These are phyloP conservation scores for Ceratosolen solmsi DNA, from an alignment of 1,140 invertebrate species.

Conservation along the genomic window DNA sequence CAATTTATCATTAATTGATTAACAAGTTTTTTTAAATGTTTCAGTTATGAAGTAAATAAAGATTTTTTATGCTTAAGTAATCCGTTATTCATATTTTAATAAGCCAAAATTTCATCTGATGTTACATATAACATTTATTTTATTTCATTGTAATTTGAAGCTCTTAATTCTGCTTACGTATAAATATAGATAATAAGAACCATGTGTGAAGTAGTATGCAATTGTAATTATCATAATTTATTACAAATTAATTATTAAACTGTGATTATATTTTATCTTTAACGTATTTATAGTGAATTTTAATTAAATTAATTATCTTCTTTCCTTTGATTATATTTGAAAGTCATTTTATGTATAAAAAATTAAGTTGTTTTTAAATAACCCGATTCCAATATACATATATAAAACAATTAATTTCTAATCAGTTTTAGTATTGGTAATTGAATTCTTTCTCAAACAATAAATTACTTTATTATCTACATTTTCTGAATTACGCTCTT, in stretches of 20 bases:
- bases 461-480: constrained; percentile 63
- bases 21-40: too few species aligned
- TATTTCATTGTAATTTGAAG: neutral
- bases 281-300: neutral
- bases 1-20: too few species aligned
- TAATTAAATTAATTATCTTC: neutral
- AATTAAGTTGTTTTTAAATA: neutral
- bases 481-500: constrained; percentile 74
- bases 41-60: too few species aligned
- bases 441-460: constrained; percentile 50
- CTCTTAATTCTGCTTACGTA: too few species aligned
- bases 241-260: neutral
- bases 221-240: neutral
- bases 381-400: constrained; percentile 11
- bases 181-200: too few species aligned
- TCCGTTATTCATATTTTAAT: too few species aligned
- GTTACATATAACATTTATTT: constrained; percentile 7
- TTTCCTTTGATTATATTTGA: neutral
- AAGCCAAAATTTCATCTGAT: too few species aligned
- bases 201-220: neutral
- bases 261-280: neutral
- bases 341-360: neutral
- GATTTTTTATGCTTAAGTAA: too few species aligned
- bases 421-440: neutral
- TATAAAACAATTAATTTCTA: neutral